Conservation (phyloP, 2,113 vertebrate species). For the Leptosomus discolor region DNA sequence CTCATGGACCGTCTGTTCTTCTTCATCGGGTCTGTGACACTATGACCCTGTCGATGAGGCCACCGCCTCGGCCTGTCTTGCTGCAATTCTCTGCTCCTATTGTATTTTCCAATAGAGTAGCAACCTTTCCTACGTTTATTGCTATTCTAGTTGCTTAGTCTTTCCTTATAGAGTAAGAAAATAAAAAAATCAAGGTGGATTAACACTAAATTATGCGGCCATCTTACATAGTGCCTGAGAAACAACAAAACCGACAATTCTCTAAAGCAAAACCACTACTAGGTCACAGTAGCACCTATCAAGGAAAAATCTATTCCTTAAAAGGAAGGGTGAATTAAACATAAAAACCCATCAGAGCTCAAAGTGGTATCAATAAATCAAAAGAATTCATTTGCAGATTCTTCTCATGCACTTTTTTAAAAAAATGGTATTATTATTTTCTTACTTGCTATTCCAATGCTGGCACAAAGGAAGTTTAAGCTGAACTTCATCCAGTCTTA, state of each 20-base stretch:
- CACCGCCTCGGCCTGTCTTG: neutral
- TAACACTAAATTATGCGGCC: neutral
- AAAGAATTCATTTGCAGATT: neutral
- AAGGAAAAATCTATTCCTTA: neutral
- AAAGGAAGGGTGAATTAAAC: neutral
- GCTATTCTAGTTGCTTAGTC: neutral
- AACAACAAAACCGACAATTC: neutral
- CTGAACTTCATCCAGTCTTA: conserved; percentile 20
- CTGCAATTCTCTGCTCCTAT: neutral
- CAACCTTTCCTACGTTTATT: neutral
- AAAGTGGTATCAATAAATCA: neutral
- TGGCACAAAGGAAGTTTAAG: conserved; percentile 26
- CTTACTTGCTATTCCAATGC: neutral
- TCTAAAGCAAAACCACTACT: neutral
- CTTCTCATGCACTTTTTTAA: neutral
- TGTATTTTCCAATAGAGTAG: rapidly evolving
- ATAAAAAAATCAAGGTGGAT: neutral
- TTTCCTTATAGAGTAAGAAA: neutral
- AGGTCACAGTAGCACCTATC: neutral
- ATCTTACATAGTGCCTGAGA: neutral
- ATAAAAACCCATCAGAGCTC: neutral
- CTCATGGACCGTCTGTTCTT: rapidly evolving
- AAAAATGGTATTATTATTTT: neutral
- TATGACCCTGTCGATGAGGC: neutral
- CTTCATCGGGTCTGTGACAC: too few species aligned